These are phyloP conservation scores for Anthopleura sola DNA, from an alignment of 64 coral and sea anemone species.

Conservation along the genomic window DNA sequence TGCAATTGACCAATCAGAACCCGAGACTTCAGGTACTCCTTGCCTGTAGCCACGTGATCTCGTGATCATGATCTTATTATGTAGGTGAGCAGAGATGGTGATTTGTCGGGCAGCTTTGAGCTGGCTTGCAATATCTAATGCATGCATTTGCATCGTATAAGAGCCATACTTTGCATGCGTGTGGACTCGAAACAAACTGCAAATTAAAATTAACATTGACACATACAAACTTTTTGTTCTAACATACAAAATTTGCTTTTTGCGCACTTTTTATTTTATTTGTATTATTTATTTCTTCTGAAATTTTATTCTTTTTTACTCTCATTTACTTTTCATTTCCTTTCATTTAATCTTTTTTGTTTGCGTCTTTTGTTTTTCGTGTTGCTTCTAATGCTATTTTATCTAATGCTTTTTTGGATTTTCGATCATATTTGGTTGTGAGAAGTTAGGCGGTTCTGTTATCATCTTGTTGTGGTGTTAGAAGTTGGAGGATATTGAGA, in stretches of 20 bases:
- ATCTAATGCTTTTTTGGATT: not conserved
- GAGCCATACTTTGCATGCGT: not conserved
- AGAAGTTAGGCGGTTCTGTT: not conserved
- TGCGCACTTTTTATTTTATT: not conserved
- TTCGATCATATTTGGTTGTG: not conserved
- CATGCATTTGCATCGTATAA: not conserved
- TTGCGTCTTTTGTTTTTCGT: not conserved
- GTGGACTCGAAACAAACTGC: not conserved
- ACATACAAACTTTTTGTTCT: not conserved
- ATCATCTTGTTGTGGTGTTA: too few relatives aligned
- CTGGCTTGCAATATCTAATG: not conserved
- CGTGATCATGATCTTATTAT: slow-evolving; percentile 13
- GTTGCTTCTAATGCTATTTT: not conserved
- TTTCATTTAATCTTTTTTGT: not conserved
- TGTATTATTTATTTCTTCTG: not conserved
- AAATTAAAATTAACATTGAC: not conserved
- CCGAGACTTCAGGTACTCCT: slow-evolving; percentile 74
- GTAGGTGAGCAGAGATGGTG: slow-evolving; percentile 4
- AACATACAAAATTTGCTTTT: not conserved
- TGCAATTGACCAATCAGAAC: slow-evolving; percentile 85
- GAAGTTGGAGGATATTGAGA: not conserved
- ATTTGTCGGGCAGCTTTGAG: not conserved
- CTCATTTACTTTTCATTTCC: not conserved
- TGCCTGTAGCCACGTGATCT: slow-evolving; percentile 4
- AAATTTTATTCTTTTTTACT: not conserved